phyloP scores from a whole-genome alignment of 2,113 vertebrate species.

The Anthoscopus minutus region DNA sequence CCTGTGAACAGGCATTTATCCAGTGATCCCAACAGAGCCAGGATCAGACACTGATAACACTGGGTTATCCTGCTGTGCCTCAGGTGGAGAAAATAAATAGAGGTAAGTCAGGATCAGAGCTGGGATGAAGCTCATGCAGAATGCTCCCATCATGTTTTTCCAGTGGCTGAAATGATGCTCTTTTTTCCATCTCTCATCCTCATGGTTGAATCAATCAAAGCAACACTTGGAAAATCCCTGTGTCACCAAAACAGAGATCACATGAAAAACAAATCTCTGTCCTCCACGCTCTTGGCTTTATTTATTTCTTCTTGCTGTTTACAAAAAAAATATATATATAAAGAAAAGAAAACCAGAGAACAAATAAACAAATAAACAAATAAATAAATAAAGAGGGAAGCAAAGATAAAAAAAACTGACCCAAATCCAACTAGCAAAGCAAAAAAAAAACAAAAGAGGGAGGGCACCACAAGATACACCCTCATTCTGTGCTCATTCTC shows the following conservation, averaged over 20 bases:
- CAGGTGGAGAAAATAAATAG: neutral
- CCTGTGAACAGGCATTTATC: neutral
- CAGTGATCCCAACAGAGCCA: neutral
- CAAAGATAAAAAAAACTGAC: neutral
- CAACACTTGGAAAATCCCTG: neutral
- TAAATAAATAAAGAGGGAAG: neutral
- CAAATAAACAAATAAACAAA: neutral
- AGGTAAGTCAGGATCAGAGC: neutral
- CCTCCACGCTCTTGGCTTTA: rapidly evolving
- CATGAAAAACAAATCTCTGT: neutral
- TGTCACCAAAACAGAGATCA: neutral
- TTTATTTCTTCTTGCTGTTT: neutral
- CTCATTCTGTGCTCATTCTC: neutral
- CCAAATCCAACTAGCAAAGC: neutral
- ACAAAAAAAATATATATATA: neutral
- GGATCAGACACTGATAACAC: neutral
- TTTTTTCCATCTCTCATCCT: neutral
- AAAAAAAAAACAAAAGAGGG: neutral
- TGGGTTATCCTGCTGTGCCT: neutral
- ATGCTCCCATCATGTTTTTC: neutral
- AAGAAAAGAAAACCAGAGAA: neutral
- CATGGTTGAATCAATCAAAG: neutral
- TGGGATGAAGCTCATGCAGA: neutral
- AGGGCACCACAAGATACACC: neutral
- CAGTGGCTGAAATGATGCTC: neutral